Percentiles rank a stretch among this genome's conserved stretches.
phyloP scores from a whole-genome alignment of 2,797 vertebrate species.

The Galaxias olidus region DNA sequence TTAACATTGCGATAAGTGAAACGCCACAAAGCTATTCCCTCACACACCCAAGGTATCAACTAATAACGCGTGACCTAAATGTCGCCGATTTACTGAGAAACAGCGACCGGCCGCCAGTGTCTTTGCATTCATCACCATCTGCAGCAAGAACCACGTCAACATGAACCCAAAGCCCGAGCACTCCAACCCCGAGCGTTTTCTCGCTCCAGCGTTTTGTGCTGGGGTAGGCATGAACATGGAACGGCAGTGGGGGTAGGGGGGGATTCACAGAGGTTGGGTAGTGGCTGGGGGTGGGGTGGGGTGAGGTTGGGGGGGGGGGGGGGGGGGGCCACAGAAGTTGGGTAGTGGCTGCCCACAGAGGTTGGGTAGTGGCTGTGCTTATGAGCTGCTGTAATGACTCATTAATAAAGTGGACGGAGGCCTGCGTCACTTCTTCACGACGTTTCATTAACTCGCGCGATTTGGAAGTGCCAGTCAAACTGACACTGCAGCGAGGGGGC shows the following conservation, averaged over 20 bases:
- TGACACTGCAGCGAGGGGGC: constrained; percentile 41
- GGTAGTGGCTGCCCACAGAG: constrained; percentile 12
- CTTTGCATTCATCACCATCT: no score
- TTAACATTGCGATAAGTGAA: no score
- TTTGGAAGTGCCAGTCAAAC: constrained; percentile 57
- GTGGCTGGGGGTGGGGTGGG: constrained; percentile 34
- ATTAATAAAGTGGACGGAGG: constrained; percentile 64
- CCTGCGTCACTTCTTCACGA: constrained; percentile 61
- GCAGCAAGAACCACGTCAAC: no score
- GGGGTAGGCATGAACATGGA: constrained; percentile 47
- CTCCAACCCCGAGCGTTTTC: no score
- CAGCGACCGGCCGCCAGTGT: no score
- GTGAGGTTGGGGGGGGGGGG: no score
- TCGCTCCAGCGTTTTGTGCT: no score
- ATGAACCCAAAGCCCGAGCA: no score
- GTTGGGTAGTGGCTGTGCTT: constrained; percentile 20
- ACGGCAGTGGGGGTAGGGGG: constrained; percentile 3
- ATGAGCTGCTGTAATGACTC: constrained; percentile 59
- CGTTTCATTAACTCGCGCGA: constrained; percentile 57
- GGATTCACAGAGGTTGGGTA: not conserved
- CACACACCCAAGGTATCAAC: no score
- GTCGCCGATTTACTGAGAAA: no score
- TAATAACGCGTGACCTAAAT: no score
- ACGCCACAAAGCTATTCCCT: no score
- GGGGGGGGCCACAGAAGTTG: constrained; percentile 18